Base-by-base conservation (phyloP, 2,797 vertebrate species). In the Pteropus rufus region DNA sequence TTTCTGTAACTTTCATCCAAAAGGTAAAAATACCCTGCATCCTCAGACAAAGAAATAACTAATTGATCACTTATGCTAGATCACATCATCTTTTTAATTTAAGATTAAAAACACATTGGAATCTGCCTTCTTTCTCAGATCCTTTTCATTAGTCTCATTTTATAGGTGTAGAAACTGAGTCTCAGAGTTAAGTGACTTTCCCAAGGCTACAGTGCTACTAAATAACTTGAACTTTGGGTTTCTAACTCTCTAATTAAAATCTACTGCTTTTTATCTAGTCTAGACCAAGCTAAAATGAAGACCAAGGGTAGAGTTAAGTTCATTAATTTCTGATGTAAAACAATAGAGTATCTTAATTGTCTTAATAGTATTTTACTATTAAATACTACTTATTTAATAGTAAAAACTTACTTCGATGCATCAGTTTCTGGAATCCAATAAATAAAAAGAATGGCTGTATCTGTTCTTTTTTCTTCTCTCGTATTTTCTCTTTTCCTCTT, bases 221-320 rank as follows among this genome's bases (percentile, higher is more conserved):
- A 72, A 24, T 36, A 72, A 60, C 10, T 90, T 86, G 49, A 88
- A 76, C 5, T 24, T 64, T 52, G 31, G 34, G 3, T 82, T 92
- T 93, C 44, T 85, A 65, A 92, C 14, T 41, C 46, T 10, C n/a
- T 60, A 80, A 46, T 92, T 64, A 93, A 96, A 87, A 94, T 77
- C 4, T n/a, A 7, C 6, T 56, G 10, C 5, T 60, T 87, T 92
- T 34, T 93, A 73, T 82, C 34, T 69, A 10, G 11, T 88, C 10
- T 92, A 67, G 62, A 46, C 7, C n/a, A 60, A 80, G 3, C 34
- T 88, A 39, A 80, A 87, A 93, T 46, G 15, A 93, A 81, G 15
- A 75, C 11, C 19, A 87, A 82, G 8, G 8, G 26, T 26, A 91
- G 23, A 67, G 6, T 92, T 73, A 89, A 44, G 1, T 79, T 85